Evolutionary conservation across 2,113 vertebrate species (phyloP).

Genomic region (Formicarius rufipectus): DNA sequence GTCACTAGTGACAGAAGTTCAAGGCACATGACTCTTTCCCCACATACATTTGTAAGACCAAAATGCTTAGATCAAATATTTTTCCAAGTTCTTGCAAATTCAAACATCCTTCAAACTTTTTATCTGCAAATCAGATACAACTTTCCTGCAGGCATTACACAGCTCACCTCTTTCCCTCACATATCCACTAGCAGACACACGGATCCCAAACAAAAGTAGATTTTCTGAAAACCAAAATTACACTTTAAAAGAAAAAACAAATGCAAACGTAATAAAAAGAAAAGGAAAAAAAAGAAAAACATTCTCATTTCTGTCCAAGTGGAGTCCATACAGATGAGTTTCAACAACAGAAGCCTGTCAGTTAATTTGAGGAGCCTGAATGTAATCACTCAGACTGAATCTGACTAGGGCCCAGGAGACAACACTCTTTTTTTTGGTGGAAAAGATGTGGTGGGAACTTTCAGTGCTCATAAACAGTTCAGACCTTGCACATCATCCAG

Average conservation of each 20-base stretch:
- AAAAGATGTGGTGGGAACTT: neutral
- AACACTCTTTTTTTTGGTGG: neutral
- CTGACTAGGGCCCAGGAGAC: neutral
- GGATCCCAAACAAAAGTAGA: neutral
- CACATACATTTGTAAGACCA: rapidly evolving
- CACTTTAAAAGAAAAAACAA: neutral
- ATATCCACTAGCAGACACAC: neutral
- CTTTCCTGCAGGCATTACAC: neutral
- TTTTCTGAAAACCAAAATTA: neutral
- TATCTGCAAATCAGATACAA: neutral
- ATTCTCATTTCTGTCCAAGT: neutral
- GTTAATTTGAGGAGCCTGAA: neutral
- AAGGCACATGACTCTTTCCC: neutral
- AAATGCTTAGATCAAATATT: neutral
- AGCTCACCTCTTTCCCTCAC: neutral
- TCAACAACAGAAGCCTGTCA: neutral
- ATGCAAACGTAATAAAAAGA: too few species aligned
- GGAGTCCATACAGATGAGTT: neutral
- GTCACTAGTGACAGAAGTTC: neutral
- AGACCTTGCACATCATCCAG: rapidly evolving
- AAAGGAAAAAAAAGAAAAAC: neutral
- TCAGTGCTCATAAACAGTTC: rapidly evolving
- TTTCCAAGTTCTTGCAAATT: neutral
- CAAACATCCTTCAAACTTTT: neutral
- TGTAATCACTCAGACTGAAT: neutral